phyloP scores from a whole-genome alignment of 2,888 invertebrate genomes.

The Arctia plantaginis region DNA sequence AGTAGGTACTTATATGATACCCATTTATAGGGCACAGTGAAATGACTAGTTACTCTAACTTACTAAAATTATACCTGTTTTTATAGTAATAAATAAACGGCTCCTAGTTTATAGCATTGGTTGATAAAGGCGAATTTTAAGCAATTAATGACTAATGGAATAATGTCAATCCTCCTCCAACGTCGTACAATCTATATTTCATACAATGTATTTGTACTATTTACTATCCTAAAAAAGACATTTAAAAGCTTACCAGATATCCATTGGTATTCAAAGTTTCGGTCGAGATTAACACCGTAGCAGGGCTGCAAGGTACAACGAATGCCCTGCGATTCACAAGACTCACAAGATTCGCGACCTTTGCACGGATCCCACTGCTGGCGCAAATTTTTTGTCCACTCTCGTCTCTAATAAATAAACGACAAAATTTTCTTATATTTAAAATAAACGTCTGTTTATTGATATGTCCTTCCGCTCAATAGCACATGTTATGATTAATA shows the following conservation, averaged over 20 bases:
- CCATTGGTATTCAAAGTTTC: constrained; percentile 84
- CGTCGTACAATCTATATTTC: too few relatives aligned
- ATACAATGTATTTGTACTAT: not conserved
- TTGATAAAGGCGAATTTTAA: not conserved
- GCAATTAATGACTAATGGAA: not conserved
- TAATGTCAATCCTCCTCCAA: not conserved
- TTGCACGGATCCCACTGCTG: constrained; percentile 76
- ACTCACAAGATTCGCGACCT: constrained; percentile 63
- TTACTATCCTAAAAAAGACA: not conserved
- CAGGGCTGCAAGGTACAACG: constrained; percentile 74
- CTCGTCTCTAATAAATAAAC: constrained; percentile 63
- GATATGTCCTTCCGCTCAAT: too few relatives aligned
- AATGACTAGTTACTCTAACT: not conserved
- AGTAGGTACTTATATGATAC: too few relatives aligned
- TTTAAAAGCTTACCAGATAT: constrained; percentile 72
- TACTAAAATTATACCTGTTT: not conserved
- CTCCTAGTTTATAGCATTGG: not conserved
- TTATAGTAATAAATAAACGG: not conserved
- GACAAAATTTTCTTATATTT: constrained; percentile 10
- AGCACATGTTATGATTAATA: too few relatives aligned
- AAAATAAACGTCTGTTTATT: not conserved
- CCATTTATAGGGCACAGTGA: too few relatives aligned
- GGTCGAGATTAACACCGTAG: constrained; percentile 79
- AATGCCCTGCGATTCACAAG: constrained; percentile 69
- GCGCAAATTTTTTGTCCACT: constrained; percentile 78